These are phyloP conservation scores for Harpalus rufipes DNA, from an alignment of 2,888 invertebrate genomes.

Conservation along the genomic window DNA sequence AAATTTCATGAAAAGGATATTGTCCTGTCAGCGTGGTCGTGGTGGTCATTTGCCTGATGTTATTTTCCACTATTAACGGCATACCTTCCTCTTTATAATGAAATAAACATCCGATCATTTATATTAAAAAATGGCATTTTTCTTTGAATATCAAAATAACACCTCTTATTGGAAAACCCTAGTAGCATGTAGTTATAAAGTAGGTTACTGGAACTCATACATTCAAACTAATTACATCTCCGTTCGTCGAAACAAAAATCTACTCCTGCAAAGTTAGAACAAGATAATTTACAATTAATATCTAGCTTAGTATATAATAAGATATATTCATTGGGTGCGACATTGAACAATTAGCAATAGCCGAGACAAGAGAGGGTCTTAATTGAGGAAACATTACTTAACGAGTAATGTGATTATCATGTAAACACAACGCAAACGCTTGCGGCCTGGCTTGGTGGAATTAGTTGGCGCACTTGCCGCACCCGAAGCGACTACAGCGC, in stretches of 20 bases:
- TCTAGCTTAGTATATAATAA: conserved; percentile 42
- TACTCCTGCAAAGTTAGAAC: background rate
- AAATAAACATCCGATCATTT: no score
- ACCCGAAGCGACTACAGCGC: conserved; percentile 7
- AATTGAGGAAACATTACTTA: conserved; percentile 67
- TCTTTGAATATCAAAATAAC: no score
- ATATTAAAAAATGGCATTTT: no score
- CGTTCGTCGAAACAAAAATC: background rate
- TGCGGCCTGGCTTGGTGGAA: conserved; percentile 18
- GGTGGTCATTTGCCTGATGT: no score
- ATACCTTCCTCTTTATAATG: no score
- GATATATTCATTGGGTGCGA: conserved; percentile 51
- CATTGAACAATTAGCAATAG: conserved; percentile 63
- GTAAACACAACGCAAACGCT: conserved; percentile 54
- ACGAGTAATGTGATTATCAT: conserved; percentile 66
- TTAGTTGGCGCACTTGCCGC: conserved; percentile 63
- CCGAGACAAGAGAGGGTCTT: conserved; percentile 59
- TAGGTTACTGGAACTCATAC: background rate
- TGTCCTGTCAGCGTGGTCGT: no score
- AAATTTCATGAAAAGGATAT: no score
- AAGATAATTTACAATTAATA: conserved; percentile 41
- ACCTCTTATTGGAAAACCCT: no score
- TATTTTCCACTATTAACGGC: no score
- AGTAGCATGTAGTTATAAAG: background rate
- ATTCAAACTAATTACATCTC: background rate